Evolutionary conservation across 2,113 vertebrate species (phyloP).

Genomic region (Mandrillus leucophaeus): DNA sequence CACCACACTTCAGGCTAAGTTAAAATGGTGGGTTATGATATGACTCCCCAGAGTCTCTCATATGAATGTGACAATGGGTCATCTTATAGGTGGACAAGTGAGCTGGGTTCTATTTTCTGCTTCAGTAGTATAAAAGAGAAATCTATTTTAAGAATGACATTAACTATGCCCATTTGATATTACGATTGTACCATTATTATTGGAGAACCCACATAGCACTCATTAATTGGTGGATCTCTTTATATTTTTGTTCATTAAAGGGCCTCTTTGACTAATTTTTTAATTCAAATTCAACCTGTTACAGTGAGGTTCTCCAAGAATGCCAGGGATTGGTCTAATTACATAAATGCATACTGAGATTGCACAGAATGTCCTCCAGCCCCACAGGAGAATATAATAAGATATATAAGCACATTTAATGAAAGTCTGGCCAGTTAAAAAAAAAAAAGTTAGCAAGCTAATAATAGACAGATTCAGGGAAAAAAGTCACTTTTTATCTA

Average conservation of each 20-base stretch:
- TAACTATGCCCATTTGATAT: not conserved
- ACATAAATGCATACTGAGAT: not conserved
- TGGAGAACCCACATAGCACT: not conserved
- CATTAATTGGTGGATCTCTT: not conserved
- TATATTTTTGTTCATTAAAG: conserved; percentile 21
- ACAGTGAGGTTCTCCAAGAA: not conserved
- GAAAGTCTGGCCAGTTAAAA: not conserved
- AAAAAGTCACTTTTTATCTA: not conserved
- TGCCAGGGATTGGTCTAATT: not conserved
- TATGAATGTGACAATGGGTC: not conserved
- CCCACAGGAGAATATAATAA: not conserved
- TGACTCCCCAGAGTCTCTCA: not conserved
- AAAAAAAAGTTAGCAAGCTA: not conserved
- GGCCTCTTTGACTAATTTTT: not conserved
- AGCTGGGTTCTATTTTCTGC: not conserved
- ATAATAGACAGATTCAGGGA: not conserved
- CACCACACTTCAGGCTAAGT: not conserved
- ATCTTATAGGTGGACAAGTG: not conserved
- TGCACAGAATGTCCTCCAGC: not conserved
- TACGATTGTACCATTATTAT: not conserved
- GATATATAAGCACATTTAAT: not conserved
- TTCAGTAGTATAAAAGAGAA: not conserved
- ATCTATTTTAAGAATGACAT: not conserved
- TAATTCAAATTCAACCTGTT: not conserved
- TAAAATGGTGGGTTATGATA: not conserved